Conservation (phyloP, 2,797 vertebrate genomes). For the Rhabdomys pumilio region DNA sequence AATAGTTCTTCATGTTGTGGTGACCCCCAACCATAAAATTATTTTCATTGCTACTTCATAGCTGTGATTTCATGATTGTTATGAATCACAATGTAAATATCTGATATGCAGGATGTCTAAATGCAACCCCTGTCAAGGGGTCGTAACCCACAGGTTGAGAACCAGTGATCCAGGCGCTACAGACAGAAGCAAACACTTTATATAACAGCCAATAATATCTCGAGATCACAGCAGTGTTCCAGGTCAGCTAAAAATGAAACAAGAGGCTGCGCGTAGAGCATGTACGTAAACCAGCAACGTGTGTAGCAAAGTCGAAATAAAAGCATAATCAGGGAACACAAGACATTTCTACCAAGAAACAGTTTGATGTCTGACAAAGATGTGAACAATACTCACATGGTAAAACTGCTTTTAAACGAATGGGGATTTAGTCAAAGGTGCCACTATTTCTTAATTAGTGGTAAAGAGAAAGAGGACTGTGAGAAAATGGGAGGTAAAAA, state of each 20-base stretch:
- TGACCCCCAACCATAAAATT: neutral
- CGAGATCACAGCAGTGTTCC: no score
- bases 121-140: neutral
- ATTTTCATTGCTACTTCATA: neutral
- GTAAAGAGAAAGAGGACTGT: neutral
- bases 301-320: neutral
- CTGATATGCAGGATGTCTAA: neutral
- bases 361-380: neutral
- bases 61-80: neutral
- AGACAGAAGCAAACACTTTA: neutral
- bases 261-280: neutral
- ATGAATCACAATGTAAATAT: neutral
- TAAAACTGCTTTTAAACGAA: neutral
- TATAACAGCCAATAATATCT: no score
- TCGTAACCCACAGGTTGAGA: neutral
- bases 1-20: neutral
- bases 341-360: slow-evolving; percentile 1
- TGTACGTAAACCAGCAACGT: neutral
- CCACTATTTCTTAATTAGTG: neutral
- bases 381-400: neutral
- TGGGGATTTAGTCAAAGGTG: neutral
- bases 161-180: neutral
- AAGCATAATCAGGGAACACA: neutral
- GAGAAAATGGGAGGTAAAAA: neutral
- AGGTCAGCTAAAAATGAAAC: neutral